Evolutionary conservation across 2,113 vertebrate genomes (phyloP), one percentile per base, ranked within the genome.

Genomic region (Craseonycteris thonglongyai): DNA sequence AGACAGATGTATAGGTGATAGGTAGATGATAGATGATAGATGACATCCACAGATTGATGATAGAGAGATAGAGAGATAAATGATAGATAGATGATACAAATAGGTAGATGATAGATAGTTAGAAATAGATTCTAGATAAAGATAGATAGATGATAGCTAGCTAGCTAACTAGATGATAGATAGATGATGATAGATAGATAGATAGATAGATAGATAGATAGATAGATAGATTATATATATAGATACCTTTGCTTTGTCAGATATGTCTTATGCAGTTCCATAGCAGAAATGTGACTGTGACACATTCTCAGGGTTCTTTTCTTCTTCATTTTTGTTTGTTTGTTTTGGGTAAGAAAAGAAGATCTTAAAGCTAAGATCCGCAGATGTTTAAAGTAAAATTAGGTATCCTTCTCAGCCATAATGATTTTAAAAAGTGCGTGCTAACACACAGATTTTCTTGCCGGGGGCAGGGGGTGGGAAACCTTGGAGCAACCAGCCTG

Each of bases 231-330:
- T 15, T 3, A 24, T 26, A 10, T 14, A 12, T 1, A 7, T 30
- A 81, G 26, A 24, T 10, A 54, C 2, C 6, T 16, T 24, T 13
- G n/a, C 6, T 16, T 26, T 14, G 35, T 42, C 30, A 18, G n/a
- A 13, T n/a, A 2, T 9, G 13, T 7, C n/a, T 59, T 51, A 13
- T 9, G 11, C 4, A 18, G 6, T 51, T 65, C 69, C 87, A 30
- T 15, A 42, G n/a, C 12, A 30, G 24, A 66, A 7, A 9, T 10
- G 1, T 6, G 4, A 74, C 22, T 35, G 4, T 4, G 2, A 30
- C 35, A 42, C 1, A 10, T 3, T 28, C 38, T 85, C 5, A 1
- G 45, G 28, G 3, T 15, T 45, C 13, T 74, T 79, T 28, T 8
- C 30, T 58, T 40, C 30, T 21, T 78, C 33, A 5, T 15, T 13